A percentile compares a stretch with the other conserved stretches of the same genome.
These are phyloP conservation scores for Sipha maydis DNA, from an alignment of 2,888 invertebrate genomes.

Conservation along the genomic window DNA sequence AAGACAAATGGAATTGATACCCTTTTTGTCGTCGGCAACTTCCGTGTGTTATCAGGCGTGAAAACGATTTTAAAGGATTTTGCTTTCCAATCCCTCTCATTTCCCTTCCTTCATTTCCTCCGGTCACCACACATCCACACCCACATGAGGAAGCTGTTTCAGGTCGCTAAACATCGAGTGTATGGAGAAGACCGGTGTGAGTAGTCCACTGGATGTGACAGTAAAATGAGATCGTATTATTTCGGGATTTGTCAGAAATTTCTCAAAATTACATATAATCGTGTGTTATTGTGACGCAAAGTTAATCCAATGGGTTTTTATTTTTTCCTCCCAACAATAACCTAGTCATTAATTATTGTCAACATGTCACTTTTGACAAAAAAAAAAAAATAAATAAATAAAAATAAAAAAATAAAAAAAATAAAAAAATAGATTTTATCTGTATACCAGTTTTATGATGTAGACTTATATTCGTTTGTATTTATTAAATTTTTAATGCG, in stretches of 20 bases:
- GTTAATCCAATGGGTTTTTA: slow-evolving; percentile 5
- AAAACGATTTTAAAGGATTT: slow-evolving; percentile 58
- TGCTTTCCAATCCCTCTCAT: background rate
- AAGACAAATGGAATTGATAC: slow-evolving; percentile 58
- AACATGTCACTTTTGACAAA: slow-evolving; percentile 15
- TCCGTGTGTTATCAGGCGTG: slow-evolving; percentile 53
- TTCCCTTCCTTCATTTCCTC: background rate
- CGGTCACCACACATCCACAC: background rate
- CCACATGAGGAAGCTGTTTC: slow-evolving; percentile 22
- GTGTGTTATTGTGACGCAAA: slow-evolving; percentile 8
- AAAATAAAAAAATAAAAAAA: background rate
- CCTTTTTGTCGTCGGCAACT: slow-evolving; percentile 32
- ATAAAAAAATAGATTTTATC: slow-evolving; percentile 4
- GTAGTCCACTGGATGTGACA: slow-evolving; percentile 32
- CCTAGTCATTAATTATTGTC: slow-evolving; percentile 33
- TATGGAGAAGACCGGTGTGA: slow-evolving; percentile 1
- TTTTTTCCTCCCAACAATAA: background rate
- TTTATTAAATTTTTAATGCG: background rate
- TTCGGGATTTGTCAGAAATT: slow-evolving; percentile 21
- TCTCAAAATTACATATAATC: background rate
- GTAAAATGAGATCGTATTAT: slow-evolving; percentile 14
- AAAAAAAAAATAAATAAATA: background rate
- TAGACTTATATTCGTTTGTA: background rate
- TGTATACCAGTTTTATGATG: slow-evolving; percentile 14
- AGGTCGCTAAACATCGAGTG: slow-evolving; percentile 37